Conservation (phyloP, 2,113 vertebrate species). For the Laticauda colubrina region DNA sequence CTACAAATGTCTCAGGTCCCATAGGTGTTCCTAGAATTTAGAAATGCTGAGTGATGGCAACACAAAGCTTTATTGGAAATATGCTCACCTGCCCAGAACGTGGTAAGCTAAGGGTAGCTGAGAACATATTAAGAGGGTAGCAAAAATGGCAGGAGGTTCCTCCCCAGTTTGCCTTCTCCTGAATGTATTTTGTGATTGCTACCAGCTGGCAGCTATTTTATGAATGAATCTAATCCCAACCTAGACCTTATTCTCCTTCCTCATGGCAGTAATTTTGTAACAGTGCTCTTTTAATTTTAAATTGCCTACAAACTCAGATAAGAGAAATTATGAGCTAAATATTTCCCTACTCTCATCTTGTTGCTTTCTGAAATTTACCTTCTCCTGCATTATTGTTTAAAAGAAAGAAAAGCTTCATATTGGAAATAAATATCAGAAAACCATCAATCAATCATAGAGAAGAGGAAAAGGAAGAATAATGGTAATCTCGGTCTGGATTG, state of each 20-base stretch:
- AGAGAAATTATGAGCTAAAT: neutral
- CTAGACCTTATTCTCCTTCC: neutral
- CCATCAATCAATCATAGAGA: neutral
- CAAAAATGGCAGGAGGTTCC: neutral
- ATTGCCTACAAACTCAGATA: neutral
- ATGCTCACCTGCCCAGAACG: neutral
- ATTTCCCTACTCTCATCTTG: neutral
- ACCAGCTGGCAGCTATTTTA: neutral
- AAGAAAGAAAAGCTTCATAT: neutral
- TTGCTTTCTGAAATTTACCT: neutral
- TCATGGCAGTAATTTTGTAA: neutral
- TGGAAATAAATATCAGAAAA: neutral
- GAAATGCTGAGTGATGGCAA: neutral
- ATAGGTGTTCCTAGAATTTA: neutral
- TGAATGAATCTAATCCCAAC: neutral
- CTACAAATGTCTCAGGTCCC: neutral
- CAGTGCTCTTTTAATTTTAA: neutral
- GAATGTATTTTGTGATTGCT: neutral
- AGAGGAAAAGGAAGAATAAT: neutral
- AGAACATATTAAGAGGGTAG: neutral
- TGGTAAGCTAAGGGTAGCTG: neutral
- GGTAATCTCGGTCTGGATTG: neutral
- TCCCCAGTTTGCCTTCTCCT: neutral
- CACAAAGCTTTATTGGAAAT: neutral
- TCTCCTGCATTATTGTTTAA: neutral